phyloP scores from a whole-genome alignment of 1,140 invertebrate species.

The Drosophila kepulauana region DNA sequence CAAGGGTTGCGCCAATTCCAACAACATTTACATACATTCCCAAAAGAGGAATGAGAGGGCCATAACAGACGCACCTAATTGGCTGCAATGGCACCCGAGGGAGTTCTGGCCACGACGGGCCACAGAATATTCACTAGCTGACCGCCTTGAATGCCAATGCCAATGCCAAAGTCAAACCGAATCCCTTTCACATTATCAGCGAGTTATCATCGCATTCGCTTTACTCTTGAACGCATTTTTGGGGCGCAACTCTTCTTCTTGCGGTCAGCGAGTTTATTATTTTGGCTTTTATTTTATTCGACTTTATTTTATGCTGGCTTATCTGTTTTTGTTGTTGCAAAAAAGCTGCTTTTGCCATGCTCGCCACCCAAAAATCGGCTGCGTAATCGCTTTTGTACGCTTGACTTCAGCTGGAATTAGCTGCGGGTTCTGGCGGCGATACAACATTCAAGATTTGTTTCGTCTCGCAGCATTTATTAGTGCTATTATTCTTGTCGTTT shows the following conservation, averaged over 20 bases:
- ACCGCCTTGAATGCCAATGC: neutral
- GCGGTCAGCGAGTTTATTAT: constrained; percentile 84
- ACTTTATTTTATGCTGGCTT: constrained; percentile 61
- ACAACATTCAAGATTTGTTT: constrained; percentile 41
- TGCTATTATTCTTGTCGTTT: constrained; percentile 8
- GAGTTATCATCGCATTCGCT: constrained; percentile 83
- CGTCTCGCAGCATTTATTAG: neutral
- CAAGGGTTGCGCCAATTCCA: constrained; percentile 52
- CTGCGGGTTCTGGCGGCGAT: constrained; percentile 53
- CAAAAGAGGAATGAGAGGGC: constrained; percentile 1
- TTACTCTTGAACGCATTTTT: constrained; percentile 49
- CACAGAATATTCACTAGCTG: neutral
- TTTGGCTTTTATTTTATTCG: constrained; percentile 58
- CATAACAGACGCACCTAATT: constrained; percentile 78
- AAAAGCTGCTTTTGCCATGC: constrained; percentile 63
- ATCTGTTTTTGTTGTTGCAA: constrained; percentile 49
- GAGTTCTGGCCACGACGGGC: constrained; percentile 42
- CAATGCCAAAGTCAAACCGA: neutral
- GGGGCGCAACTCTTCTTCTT: constrained; percentile 35
- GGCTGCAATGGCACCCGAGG: constrained; percentile 83
- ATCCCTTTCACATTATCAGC: constrained; percentile 73
- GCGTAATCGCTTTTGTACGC: constrained; percentile 76
- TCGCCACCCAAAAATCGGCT: constrained; percentile 42
- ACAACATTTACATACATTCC: constrained; percentile 73
- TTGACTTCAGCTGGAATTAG: constrained; percentile 76